Percentiles rank a stretch among this genome's conserved stretches.
Evolutionary conservation across 1,140 invertebrate genomes (phyloP).

Genomic region (Berghia stephanieae): DNA sequence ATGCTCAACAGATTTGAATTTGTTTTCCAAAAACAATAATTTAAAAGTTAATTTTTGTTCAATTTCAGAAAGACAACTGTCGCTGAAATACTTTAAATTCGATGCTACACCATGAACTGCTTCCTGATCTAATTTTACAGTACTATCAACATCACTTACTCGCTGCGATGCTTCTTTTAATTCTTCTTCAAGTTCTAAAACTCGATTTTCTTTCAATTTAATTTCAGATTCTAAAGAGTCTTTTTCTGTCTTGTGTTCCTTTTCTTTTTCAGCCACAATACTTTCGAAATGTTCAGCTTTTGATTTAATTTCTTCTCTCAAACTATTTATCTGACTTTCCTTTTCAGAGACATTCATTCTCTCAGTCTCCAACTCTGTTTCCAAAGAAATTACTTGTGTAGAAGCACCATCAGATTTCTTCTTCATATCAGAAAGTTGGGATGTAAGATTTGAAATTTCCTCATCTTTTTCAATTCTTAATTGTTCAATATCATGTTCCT

Average conservation of each 20-base stretch:
- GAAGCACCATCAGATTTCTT: constrained; percentile 23
- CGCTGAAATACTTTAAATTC: no score
- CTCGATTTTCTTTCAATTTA: constrained; percentile 17
- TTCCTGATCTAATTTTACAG: no score
- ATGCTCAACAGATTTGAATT: no score
- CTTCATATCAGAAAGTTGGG: no score
- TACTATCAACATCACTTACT: constrained; percentile 32
- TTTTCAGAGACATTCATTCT: constrained; percentile 13
- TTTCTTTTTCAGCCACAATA: constrained; percentile 30
- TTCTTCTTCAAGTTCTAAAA: constrained; percentile 42
- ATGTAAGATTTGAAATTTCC: no score
- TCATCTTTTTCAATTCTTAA: constrained; percentile 21
- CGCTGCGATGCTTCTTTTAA: constrained; percentile 30
- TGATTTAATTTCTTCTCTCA: constrained; percentile 19
- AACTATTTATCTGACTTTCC: neutral
- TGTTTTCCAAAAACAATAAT: no score
- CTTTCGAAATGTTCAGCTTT: constrained; percentile 24
- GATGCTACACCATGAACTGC: no score
- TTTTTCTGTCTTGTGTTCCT: constrained; percentile 24
- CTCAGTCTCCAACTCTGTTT: constrained; percentile 20
- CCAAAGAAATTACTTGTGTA: neutral
- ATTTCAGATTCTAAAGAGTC: neutral
- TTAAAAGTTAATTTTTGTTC: no score
- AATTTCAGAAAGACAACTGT: no score
- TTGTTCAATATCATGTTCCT: constrained; percentile 29